These are phyloP conservation scores for Camponotus floridanus DNA, from an alignment of 1,140 invertebrate genomes.

Conservation along the genomic window DNA sequence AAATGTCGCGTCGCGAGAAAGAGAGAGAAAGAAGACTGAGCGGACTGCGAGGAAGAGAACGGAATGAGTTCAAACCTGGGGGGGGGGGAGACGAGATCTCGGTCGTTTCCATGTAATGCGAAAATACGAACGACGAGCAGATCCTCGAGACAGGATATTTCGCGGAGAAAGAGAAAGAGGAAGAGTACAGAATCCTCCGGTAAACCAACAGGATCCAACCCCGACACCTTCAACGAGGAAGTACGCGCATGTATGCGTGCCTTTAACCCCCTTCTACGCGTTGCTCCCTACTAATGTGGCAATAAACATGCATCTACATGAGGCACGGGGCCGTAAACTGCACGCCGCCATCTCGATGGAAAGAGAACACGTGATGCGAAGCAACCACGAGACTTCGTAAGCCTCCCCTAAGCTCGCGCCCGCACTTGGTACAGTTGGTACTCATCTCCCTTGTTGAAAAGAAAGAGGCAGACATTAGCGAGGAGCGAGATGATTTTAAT, in stretches of 20 bases:
- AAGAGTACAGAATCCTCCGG: constrained; percentile 71
- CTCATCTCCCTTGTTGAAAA: constrained; percentile 5
- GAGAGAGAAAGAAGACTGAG: background rate
- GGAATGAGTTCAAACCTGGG: constrained; percentile 2
- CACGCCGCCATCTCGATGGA: constrained; percentile 14
- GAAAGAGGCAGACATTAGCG: no score
- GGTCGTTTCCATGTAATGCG: constrained; percentile 64
- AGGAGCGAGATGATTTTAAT: background rate
- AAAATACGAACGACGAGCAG: constrained; percentile 53
- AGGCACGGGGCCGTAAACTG: constrained; percentile 68
- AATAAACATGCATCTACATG: constrained; percentile 82
- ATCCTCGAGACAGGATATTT: constrained; percentile 72
- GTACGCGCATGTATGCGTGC: background rate
- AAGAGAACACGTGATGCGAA: constrained; percentile 41
- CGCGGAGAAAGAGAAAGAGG: constrained; percentile 53
- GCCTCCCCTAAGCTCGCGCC: background rate
- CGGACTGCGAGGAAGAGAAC: background rate
- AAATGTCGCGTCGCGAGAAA: background rate
- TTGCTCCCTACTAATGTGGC: constrained; percentile 75
- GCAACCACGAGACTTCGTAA: constrained; percentile 16
- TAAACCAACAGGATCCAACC: constrained; percentile 78
- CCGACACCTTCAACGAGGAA: constrained; percentile 5
- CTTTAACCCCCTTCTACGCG: constrained; percentile 35
- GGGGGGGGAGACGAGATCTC: background rate
- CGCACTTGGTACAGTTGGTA: no score